Percentiles rank a stretch among this genome's conserved stretches.
Conservation (phyloP, 2,888 invertebrate species). For the Meiosimyza platycephala region DNA sequence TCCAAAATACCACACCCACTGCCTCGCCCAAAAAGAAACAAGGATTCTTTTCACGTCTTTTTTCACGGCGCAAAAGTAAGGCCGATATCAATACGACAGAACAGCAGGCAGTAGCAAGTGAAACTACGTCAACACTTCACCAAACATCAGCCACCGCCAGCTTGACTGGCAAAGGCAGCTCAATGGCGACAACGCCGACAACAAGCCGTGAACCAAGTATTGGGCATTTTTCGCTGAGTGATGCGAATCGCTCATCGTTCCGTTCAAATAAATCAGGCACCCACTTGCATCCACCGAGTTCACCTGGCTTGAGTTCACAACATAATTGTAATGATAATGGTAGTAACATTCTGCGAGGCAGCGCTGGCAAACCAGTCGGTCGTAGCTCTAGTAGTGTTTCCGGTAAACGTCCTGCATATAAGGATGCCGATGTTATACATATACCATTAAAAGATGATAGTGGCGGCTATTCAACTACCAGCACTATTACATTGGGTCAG, state of each 20-base stretch:
- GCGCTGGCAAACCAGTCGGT: constrained; percentile 68
- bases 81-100: constrained; percentile 57
- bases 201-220: constrained; percentile 63
- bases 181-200: constrained; percentile 54
- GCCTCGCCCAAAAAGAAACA: constrained; percentile 72
- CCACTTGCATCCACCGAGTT: constrained; percentile 50
- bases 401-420: constrained; percentile 70
- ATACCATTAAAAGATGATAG: constrained; percentile 75
- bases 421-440: constrained; percentile 74
- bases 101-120: constrained; percentile 39
- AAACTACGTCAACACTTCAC: not conserved
- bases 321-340: constrained; percentile 38
- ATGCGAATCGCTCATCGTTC: constrained; percentile 61
- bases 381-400: constrained; percentile 74
- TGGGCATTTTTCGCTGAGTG: constrained; percentile 58
- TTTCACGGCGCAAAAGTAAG: constrained; percentile 69
- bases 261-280: constrained; percentile 59
- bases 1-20: constrained; percentile 63
- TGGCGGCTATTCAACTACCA: constrained; percentile 64
- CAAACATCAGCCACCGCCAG: not conserved
- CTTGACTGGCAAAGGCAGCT: constrained; percentile 38
- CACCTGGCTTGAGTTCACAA: constrained; percentile 59
- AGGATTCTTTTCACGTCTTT: constrained; percentile 75
- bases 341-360: constrained; percentile 23
- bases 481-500: constrained; percentile 63